phyloP scores from a whole-genome alignment of 2,888 invertebrate species.

The Polydrusus tereticollis region DNA sequence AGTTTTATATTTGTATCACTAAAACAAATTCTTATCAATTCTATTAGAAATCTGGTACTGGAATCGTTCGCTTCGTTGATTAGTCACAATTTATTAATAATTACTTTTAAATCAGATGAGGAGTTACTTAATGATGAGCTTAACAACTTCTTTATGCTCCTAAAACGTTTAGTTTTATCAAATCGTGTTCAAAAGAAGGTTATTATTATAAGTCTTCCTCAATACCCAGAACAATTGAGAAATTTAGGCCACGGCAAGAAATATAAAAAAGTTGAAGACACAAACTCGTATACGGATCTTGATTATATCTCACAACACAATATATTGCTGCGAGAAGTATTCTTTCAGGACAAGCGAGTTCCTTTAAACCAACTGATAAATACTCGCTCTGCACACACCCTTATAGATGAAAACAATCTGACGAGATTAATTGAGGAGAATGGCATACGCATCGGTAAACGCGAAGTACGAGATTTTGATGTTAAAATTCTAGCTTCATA shows the following conservation, averaged over 20 bases:
- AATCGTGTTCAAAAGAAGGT: neutral
- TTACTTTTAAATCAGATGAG: slow-evolving; percentile 17
- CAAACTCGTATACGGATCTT: neutral
- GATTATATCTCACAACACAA: slow-evolving; percentile 3
- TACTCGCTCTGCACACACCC: neutral
- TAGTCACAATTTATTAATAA: slow-evolving; percentile 29
- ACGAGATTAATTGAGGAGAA: neutral
- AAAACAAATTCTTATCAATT: neutral
- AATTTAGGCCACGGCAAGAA: neutral
- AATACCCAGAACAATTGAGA: neutral
- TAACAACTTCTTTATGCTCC: neutral
- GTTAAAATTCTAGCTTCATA: neutral
- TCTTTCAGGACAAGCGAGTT: slow-evolving; percentile 12
- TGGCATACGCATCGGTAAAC: neutral
- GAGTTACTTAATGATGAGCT: neutral
- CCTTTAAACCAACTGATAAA: slow-evolving; percentile 22
- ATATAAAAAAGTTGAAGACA: neutral
- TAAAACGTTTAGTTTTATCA: neutral
- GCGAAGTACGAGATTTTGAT: neutral
- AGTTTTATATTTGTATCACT: slow-evolving; percentile 27
- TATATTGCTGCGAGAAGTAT: slow-evolving; percentile 12
- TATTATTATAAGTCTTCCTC: neutral
- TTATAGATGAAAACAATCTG: neutral
- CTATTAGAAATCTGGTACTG: slow-evolving; percentile 1
- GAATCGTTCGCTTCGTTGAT: slow-evolving; percentile 4